Percentiles rank a stretch among this genome's conserved stretches.
Conservation (phyloP, 2,113 vertebrate species). For the Psophia crepitans region DNA sequence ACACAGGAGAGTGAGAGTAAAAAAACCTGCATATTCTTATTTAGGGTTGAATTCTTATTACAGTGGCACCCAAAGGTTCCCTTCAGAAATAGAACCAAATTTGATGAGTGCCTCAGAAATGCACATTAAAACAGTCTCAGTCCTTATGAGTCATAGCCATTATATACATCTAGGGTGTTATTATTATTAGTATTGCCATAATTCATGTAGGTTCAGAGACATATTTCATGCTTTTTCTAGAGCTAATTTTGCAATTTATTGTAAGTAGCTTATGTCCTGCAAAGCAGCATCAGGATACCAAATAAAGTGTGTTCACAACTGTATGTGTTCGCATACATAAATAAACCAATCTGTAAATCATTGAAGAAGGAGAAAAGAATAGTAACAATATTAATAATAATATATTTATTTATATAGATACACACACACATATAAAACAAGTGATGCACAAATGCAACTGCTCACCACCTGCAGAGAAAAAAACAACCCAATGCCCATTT, state of each 20-base stretch:
- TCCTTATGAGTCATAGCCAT: not conserved
- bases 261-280: not conserved
- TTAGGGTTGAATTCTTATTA: not conserved
- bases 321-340: not conserved
- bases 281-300: not conserved
- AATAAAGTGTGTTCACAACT: not conserved
- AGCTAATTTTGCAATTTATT: not conserved
- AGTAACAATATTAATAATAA: no score
- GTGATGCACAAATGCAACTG: no score
- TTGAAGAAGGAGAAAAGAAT: no score
- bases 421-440: no score
- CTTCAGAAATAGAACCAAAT: not conserved
- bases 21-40: not conserved
- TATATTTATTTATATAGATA: no score
- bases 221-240: not conserved
- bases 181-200: not conserved
- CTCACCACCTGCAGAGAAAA: no score
- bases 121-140: not conserved
- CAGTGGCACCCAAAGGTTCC: not conserved
- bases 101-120: not conserved
- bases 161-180: not conserved
- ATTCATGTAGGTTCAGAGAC: not conserved
- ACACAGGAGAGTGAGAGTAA: not conserved
- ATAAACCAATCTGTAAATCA: not conserved
- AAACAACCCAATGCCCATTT: no score